Base-by-base conservation (phyloP, 2,888 invertebrate species). In the Zaprionus lineosus region DNA sequence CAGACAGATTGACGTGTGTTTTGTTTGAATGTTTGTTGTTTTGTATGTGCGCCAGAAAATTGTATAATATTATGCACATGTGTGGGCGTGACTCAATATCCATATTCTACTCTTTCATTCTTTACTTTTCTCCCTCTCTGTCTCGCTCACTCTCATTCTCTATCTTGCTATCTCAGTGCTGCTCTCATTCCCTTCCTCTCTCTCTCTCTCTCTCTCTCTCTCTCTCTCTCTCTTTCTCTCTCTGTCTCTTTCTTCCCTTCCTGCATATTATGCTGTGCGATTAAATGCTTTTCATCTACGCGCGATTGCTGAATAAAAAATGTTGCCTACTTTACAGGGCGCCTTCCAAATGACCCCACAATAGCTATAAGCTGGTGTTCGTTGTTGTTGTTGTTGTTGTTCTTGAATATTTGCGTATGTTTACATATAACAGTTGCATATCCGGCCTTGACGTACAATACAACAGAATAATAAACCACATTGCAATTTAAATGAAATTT, bases 301-400 rank as follows among this genome's bases (percentile, higher is more conserved):
- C 68, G 73, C 74, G 68, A 56, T 46, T 50, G 77, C 39, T 46
- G 15, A 48, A 31, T 24, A 52, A 16, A 61, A 62, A 62, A 15
- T 51, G 36, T 58, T 67, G 81, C 79, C 67, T 61, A 40, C 62
- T 59, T 77, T 68, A 19, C 15, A 40, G 69, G 56, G 67, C 24
- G 34, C 4, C 36, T 36, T 1, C 18, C 6, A 19, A 36, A 1
- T 36, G 36, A 36, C 33, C 33, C 14, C 8, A 33, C 15, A 33
- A n/a, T n/a, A n/a, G n/a, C n/a, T n/a, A n/a, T n/a, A 8, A 36
- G 18, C 11, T 19, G 3, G 14, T 15, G 2, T n/a, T 15, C 14
- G 8, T 7, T 34, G 2, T 33, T 1, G 12, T 5, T 4, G 2
- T 4, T 12, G 9, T 33, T 16, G 31, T 19, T 16, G 16, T 19